Conservation (phyloP, 2,113 vertebrate genomes). For the Cinclus mexicanus region DNA sequence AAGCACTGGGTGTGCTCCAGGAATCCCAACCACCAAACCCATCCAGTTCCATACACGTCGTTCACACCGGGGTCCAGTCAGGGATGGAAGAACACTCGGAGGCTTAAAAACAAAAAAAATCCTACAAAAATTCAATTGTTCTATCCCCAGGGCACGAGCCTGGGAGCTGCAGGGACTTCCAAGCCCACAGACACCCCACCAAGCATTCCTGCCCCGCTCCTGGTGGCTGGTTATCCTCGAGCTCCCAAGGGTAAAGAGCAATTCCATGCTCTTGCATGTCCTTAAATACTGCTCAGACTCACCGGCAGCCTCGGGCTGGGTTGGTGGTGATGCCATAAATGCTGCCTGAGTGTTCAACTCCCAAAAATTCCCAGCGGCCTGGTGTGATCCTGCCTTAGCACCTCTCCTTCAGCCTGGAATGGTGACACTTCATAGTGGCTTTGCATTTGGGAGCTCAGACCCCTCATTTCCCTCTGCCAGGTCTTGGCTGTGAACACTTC, state of each 20-base stretch:
- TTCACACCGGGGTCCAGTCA: fast-evolving
- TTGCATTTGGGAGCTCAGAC: background rate
- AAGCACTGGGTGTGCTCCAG: background rate
- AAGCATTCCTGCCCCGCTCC: fast-evolving
- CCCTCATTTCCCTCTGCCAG: background rate
- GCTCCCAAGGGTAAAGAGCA: background rate
- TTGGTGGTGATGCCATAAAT: background rate
- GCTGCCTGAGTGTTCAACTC: background rate
- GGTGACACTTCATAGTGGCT: fast-evolving
- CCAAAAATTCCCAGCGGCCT: background rate
- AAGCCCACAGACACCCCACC: fast-evolving
- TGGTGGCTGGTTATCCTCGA: background rate
- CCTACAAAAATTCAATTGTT: fast-evolving
- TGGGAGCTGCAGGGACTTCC: background rate
- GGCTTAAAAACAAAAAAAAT: background rate
- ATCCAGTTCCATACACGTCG: fast-evolving
- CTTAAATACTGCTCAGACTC: fast-evolving
- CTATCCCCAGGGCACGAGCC: fast-evolving
- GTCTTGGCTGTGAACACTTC: background rate
- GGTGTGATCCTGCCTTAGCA: fast-evolving
- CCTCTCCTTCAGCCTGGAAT: fast-evolving
- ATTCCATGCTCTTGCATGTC: fast-evolving
- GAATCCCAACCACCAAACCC: fast-evolving
- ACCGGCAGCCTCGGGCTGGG: fast-evolving
- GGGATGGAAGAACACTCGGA: background rate